A percentile compares a stretch with the other conserved stretches of the same genome.
Evolutionary conservation across 2,797 vertebrate species (phyloP).

Genomic region (Leptoclinus maculatus): DNA sequence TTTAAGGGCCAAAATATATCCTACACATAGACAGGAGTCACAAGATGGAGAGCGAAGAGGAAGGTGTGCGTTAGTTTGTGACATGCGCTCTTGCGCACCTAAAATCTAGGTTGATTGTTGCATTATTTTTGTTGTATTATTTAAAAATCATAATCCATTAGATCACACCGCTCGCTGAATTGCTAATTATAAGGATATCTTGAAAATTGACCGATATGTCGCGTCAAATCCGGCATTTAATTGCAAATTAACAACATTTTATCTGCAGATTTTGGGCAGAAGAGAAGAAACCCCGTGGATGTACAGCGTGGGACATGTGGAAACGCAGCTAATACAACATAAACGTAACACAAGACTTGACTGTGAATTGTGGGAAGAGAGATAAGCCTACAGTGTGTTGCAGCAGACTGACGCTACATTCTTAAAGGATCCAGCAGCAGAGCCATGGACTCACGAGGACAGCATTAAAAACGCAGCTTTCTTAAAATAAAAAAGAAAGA

Average conservation of each 20-base stretch:
- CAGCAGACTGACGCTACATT: slow-evolving; percentile 48
- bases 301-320: background rate
- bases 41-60: slow-evolving; percentile 44
- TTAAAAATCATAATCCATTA: background rate
- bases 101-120: slow-evolving; percentile 19
- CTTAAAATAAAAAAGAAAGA: background rate
- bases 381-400: slow-evolving; percentile 33
- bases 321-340: background rate
- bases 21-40: slow-evolving; percentile 30
- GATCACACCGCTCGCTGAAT: background rate
- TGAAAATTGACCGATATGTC: background rate
- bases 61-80: slow-evolving; percentile 47
- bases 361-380: background rate
- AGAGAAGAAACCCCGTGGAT: background rate
- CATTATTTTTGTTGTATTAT: slow-evolving; percentile 30
- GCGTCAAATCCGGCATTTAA: background rate
- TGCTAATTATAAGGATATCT: background rate
- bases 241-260: background rate
- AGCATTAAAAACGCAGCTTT: slow-evolving; percentile 58
- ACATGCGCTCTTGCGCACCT: slow-evolving; percentile 40
- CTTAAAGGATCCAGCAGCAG: slow-evolving; percentile 54
- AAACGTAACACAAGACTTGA: background rate
- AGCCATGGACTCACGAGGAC: slow-evolving; percentile 56
- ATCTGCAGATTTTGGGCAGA: background rate
- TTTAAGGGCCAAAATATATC: slow-evolving; percentile 30